Evolutionary conservation across 2,797 vertebrate species (phyloP).

Genomic region (Sphaeramia orbicularis): DNA sequence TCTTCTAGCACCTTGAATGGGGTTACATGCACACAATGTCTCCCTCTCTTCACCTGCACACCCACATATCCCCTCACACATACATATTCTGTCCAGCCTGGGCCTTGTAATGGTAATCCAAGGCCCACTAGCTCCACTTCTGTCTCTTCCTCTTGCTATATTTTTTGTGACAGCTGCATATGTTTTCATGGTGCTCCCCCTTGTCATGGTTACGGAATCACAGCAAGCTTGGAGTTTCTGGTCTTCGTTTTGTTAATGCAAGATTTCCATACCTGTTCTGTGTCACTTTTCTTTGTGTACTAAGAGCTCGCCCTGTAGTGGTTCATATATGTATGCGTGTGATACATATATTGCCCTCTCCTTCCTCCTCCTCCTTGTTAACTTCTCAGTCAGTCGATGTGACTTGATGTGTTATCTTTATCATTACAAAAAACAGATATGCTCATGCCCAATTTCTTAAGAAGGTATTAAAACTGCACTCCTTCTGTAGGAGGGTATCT

Average conservation of each 20-base stretch:
- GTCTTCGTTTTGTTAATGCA: slow-evolving; percentile 83
- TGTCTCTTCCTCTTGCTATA: slow-evolving; percentile 72
- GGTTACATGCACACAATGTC: slow-evolving; percentile 69
- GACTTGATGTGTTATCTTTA: slow-evolving; percentile 69
- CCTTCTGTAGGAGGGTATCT: slow-evolving; percentile 48
- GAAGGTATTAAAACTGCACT: slow-evolving; percentile 45
- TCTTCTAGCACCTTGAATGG: slow-evolving; percentile 49
- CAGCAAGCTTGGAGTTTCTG: slow-evolving; percentile 94
- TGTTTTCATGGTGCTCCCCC: slow-evolving; percentile 88
- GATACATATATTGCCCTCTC: slow-evolving; percentile 83
- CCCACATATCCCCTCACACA: slow-evolving; percentile 76
- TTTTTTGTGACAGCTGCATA: slow-evolving; percentile 81
- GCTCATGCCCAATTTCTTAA: slow-evolving; percentile 46
- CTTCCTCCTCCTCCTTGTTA: slow-evolving; percentile 63
- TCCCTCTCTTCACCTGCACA: slow-evolving; percentile 68
- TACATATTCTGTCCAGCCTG: slow-evolving; percentile 84
- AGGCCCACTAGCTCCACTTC: slow-evolving; percentile 80
- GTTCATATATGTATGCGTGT: slow-evolving; percentile 86
- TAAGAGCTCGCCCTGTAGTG: slow-evolving; percentile 85
- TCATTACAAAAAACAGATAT: slow-evolving; percentile 41
- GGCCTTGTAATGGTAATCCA: slow-evolving; percentile 91
- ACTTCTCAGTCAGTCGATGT: slow-evolving; percentile 75
- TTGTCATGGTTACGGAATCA: slow-evolving; percentile 94
- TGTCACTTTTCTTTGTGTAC: slow-evolving; percentile 91
- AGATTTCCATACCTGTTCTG: slow-evolving; percentile 84